Evolutionary conservation across 2,888 invertebrate species (phyloP), one percentile per base, ranked within the genome.

Genomic region (Stenoptilia bipunctidactyla): DNA sequence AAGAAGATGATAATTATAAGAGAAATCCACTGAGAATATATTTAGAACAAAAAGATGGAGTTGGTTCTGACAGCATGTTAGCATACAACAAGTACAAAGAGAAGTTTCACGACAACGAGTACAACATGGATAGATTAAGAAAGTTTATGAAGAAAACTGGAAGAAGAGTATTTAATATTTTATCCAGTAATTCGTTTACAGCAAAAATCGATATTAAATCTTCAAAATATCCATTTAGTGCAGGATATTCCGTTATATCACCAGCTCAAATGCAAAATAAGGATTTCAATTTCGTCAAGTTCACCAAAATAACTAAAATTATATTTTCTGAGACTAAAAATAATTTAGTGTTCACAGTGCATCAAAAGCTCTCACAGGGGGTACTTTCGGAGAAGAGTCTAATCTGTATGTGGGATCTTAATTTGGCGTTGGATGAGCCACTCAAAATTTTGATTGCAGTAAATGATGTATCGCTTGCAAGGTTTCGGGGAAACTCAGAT

Each of bases 41-140:
- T 48, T 63, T 83, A n/a, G 80, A 83, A 51, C 82, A 83, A 41
- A 79, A 66, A 64, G 56, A 77, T 59, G 83, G 80, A 44, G 75
- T 55, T 4, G 79, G 83, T 1, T 40, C 52, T 1, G 61, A 64
- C 15, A 51, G 59, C 57, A 67, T 75, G 55, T 56, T 79, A 54
- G 68, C 74, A 47, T 61, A 65, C 38, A 63, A 67, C 41, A 59
- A 41, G 3, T 82, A 77, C 34, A 64, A 67, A 50, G 45, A 48
- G 0, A 77, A 71, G 57, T 50, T 77, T 48, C 69, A 66, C 47
- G 58, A 54, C n/a, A 64, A 53, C 13, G 53, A 66, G 8, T 73
- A 55, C 20, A 68, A 64, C 42, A 46, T 50, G 0, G 48, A 55
- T 15, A 67, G 59, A 48, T 42, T 80, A 13, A 56, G 55, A 0